These are phyloP conservation scores for Thaleichthys pacificus DNA, from an alignment of 2,797 vertebrate genomes.

Conservation along the genomic window DNA sequence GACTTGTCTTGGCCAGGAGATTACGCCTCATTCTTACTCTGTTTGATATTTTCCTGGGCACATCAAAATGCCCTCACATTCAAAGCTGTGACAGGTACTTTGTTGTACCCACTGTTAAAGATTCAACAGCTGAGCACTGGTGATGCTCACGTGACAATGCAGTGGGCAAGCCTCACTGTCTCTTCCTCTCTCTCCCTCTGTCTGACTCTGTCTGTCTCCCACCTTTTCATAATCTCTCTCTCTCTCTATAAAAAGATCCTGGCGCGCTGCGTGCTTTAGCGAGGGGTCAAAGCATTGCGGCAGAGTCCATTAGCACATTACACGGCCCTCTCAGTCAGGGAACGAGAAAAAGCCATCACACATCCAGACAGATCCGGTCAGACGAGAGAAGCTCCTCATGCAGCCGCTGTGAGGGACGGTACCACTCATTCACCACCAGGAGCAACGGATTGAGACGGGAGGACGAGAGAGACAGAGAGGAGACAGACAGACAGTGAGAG, in stretches of 20 bases:
- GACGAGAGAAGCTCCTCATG: constrained; percentile 60
- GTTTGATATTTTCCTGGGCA: neutral
- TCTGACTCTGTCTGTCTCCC: too few relatives aligned
- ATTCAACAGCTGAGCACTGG: neutral
- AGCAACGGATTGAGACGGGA: constrained; percentile 2
- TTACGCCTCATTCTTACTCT: neutral
- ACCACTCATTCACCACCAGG: too few relatives aligned
- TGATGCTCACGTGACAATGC: neutral
- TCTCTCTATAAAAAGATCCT: neutral
- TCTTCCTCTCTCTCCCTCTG: too few relatives aligned
- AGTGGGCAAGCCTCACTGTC: neutral
- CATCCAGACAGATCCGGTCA: constrained; percentile 55
- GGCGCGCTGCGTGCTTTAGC: neutral
- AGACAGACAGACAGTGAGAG: neutral
- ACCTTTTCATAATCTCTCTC: neutral
- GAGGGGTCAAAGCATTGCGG: constrained; percentile 54
- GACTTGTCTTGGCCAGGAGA: neutral
- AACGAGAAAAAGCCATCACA: constrained; percentile 62
- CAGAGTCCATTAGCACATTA: constrained; percentile 74
- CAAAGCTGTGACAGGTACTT: constrained; percentile 26
- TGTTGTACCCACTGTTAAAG: too few relatives aligned
- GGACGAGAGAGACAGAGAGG: neutral
- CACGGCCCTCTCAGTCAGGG: constrained; percentile 54
- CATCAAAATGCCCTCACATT: constrained; percentile 23
- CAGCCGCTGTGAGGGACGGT: constrained; percentile 48